phyloP scores from a whole-genome alignment of 2,113 vertebrate species.

The Chunga burmeisteri region DNA sequence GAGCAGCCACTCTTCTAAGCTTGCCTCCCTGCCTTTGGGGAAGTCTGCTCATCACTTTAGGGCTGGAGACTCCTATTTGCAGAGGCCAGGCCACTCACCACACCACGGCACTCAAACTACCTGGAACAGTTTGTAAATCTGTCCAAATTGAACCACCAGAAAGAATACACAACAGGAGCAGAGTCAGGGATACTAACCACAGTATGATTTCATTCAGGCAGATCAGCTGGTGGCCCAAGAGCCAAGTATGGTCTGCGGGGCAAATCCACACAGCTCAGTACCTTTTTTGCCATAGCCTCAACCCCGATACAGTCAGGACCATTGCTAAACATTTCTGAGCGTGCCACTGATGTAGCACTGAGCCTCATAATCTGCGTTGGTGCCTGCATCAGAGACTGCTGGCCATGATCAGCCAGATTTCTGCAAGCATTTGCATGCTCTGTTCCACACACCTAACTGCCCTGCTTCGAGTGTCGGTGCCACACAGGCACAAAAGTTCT shows the following conservation, averaged over 20 bases:
- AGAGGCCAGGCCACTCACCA: neutral
- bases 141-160: neutral
- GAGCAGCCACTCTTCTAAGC: neutral
- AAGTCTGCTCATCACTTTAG: neutral
- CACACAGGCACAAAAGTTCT: neutral
- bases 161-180: neutral
- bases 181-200: neutral
- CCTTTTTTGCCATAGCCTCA: neutral
- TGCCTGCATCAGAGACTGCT: neutral
- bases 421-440: neutral
- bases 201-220: neutral
- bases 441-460: neutral
- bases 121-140: neutral
- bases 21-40: neutral
- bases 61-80: neutral
- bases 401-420: neutral
- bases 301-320: neutral
- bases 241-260: rapidly evolving
- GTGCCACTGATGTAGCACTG: neutral
- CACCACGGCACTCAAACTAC: neutral
- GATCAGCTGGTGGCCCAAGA: neutral
- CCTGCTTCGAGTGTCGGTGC: neutral
- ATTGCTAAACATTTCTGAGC: neutral
- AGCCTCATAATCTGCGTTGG: neutral
- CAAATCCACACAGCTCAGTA: neutral